Base-by-base conservation (phyloP, 2,113 vertebrate species). In the Misgurnus mizolepis region DNA sequence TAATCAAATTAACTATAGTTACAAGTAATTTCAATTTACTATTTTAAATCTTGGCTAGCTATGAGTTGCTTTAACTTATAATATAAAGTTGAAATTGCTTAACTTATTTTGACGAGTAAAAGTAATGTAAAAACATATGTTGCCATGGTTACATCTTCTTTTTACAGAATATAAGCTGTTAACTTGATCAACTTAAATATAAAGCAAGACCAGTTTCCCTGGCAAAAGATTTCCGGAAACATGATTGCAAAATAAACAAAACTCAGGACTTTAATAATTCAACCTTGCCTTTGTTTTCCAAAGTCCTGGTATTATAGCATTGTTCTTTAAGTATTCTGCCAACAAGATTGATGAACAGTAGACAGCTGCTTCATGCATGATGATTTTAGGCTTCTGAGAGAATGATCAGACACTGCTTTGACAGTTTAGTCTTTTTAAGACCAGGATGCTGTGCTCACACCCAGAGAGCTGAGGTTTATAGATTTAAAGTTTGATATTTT, bases 221-320 rank as follows among this genome's bases (percentile, higher is more conserved):
- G 10, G 6, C 41, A 18, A 6, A 74, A 40, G 11, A 60, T 76
- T 76, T 76, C 27, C 60, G 64, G 60, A 8, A 64, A 64, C 45
- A 5, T 7, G 14, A 50, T 50, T 64, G 11, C 60, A 76, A 76
- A 76, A 76, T 76, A 64, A 76, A 67, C 27, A 67, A 5, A 27
- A 55, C 0, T 4, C 14, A n/a, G 22, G 15, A 74, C 72, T 27
- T 56, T 39, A 55, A 41, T 43, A 17, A 6, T 55, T 77, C 34
- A 77, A 8, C 62, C 27, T 66, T 18, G 27, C 17, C 47, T 41
- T 41, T 76, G 27, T 18, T 66, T 66, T 41, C 3, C 34, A 55
- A 66, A 53, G 61, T 22, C 39, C 61, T 64, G 60, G 73, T 58
- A 39, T 4, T 14, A 58, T n/a, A 49, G 34, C 47, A 66, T 18